Evolutionary conservation across 2,113 vertebrate species (phyloP).

Genomic region (Perccottus glenii): DNA sequence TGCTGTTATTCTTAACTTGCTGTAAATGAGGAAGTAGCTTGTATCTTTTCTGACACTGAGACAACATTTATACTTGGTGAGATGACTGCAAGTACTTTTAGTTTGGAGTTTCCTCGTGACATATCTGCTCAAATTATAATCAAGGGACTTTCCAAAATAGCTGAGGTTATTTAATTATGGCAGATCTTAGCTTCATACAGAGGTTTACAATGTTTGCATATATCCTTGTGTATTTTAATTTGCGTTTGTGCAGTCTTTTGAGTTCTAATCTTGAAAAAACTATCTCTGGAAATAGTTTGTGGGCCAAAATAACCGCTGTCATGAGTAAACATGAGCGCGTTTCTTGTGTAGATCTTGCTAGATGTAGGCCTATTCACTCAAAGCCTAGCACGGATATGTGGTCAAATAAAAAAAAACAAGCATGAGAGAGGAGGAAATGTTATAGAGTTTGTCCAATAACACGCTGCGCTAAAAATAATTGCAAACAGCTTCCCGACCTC

Average conservation of each 20-base stretch:
- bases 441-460: not conserved
- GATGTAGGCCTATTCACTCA: not conserved
- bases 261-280: too few relatives aligned
- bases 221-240: too few relatives aligned
- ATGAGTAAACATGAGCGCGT: too few relatives aligned
- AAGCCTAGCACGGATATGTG: not conserved
- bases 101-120: constrained; percentile 20
- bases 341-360: too few relatives aligned
- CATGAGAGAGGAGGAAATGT: not conserved
- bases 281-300: too few relatives aligned
- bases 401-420: not conserved
- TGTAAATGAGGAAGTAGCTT: constrained; percentile 28
- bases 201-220: too few relatives aligned
- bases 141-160: constrained; percentile 34
- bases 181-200: not conserved
- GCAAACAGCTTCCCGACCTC: constrained; percentile 2
- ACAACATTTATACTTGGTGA: not conserved
- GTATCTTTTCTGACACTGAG: too few relatives aligned
- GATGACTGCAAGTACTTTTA: not conserved
- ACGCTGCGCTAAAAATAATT: not conserved
- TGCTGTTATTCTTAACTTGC: not conserved
- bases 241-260: too few relatives aligned
- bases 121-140: constrained; percentile 9
- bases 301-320: too few relatives aligned
- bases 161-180: constrained; percentile 34